A percentile compares a stretch with the other conserved stretches of the same genome.
phyloP scores from a whole-genome alignment of 2,797 vertebrate species.

The Scolopax bukidnonensis region DNA sequence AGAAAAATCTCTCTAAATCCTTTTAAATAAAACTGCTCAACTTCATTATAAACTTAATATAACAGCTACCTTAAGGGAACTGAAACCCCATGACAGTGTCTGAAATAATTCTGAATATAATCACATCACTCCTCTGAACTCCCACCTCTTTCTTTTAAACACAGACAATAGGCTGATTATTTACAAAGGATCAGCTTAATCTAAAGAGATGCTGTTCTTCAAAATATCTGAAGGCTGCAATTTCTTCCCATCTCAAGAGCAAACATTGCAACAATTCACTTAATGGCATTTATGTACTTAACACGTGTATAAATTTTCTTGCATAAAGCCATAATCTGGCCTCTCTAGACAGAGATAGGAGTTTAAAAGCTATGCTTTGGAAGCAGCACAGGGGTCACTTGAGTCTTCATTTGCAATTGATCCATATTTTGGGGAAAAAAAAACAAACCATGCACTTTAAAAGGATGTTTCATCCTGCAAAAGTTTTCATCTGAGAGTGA shows the following conservation, averaged over 20 bases:
- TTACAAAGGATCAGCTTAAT: neutral
- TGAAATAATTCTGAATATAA: neutral
- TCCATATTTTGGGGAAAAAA: neutral
- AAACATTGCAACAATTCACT: neutral
- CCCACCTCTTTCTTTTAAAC: neutral
- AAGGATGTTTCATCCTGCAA: neutral
- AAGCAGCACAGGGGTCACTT: neutral
- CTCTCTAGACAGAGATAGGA: neutral
- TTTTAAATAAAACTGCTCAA: neutral
- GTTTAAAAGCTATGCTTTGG: neutral
- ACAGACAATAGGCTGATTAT: neutral
- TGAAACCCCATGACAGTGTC: neutral
- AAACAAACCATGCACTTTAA: neutral
- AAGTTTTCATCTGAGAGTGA: neutral
- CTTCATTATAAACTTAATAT: neutral
- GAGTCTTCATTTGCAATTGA: neutral
- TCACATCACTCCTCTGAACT: neutral
- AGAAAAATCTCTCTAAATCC: neutral
- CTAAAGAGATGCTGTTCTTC: neutral
- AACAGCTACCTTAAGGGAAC: conserved; percentile 27
- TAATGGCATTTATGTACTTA: neutral
- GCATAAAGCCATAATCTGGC: neutral
- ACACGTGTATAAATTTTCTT: fast-evolving
- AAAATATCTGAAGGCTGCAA: neutral
- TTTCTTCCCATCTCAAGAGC: neutral